Base-by-base conservation (phyloP, 2,113 vertebrate species). In the Polyodon spathula region DNA sequence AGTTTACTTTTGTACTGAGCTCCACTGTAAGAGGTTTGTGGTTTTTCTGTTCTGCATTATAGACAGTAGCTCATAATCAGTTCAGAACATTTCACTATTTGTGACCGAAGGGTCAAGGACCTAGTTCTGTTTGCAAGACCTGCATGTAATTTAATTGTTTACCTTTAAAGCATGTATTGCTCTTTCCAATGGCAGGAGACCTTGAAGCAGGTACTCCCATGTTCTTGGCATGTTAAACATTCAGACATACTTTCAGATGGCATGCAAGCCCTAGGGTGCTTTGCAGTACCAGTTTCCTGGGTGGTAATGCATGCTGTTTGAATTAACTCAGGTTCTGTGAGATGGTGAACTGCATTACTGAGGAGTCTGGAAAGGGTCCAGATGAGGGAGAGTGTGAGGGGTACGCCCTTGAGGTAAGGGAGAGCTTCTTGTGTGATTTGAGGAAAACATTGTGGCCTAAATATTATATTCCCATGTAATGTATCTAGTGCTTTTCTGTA, bases 1-100 rank as follows among this genome's bases (percentile, higher is more conserved):
- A 77, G 95, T 99, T 78, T 99, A 97, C 66, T 98, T 99, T 83
- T 98, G 95, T 70, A 95, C 96, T 38, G 95, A 98, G 80, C 88
- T 93, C 71, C 96, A 99, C 71, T 97, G 93, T 77, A 96, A 92
- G 84, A 94, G 90, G 96, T 95, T 65, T 3, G 59, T 12, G 4
- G 1, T 7, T 1, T 27, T 7, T 58, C 16, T 6, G 12, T 50
- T 6, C 12, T 50, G 10, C 12, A 10, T 50, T 10, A 9, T 50
- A 27, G 27, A 27, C 27, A 27, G 27, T 27, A 27, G 27, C 27
- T 27, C 27, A 27, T 27, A 27, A n/a, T 50, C 14, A n/a, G n/a
- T n/a, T 50, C 48, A 6, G 48, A 50, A 50, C 6, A n/a, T 50
- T 1, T 39, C 6, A 53, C 37, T 11, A 37, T 14, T 8, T 40